Base-by-base conservation (phyloP, 2,113 vertebrate species). In the Platycercus adscitus region DNA sequence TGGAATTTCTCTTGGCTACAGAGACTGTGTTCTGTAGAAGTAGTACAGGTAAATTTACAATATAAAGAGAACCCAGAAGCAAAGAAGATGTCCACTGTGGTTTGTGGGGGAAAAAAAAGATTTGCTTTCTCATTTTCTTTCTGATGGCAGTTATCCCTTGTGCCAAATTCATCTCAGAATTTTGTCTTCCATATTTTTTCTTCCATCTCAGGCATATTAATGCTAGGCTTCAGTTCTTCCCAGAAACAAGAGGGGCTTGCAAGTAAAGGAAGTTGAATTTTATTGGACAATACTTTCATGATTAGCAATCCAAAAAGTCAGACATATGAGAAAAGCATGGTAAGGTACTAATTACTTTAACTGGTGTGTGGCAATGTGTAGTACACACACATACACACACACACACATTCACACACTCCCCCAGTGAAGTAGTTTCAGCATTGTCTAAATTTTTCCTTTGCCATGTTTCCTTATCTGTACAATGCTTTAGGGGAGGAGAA, bases 61-160 rank as follows among this genome's bases (percentile, higher is more conserved):
- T 43, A 69, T 21, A 80, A 69, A 80, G 47, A 72, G 24, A 91
- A 76, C 14, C 8, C 25, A 88, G 61, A 88, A 86, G 63, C 71
- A 72, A 94, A 73, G 23, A 60, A 79, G 76, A 79, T 15, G 10
- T 77, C 68, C 16, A 35, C 7, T 50, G 47, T 60, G 10, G n/a
- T 50, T 88, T 88, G 13, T 31, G 21, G 12, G 43, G 17, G 0
- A 8, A n/a, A 52, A 43, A 11, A 39, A 17, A 18, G 3, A 35
- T 69, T 76, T 61, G 17, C 81, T 87, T 91, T 64, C 70, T 79
- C 31, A 60, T 91, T 94, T 94, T 92, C 63, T 66, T 63, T 85
- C 81, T 84, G 78, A 87, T 68, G 47, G 31, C 29, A 47, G 18
- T 43, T 88, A 55, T 81, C 33, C 37, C 31, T 53, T 53, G 41